phyloP scores from a whole-genome alignment of 2,797 vertebrate genomes.

The Enteromius viviparus region DNA sequence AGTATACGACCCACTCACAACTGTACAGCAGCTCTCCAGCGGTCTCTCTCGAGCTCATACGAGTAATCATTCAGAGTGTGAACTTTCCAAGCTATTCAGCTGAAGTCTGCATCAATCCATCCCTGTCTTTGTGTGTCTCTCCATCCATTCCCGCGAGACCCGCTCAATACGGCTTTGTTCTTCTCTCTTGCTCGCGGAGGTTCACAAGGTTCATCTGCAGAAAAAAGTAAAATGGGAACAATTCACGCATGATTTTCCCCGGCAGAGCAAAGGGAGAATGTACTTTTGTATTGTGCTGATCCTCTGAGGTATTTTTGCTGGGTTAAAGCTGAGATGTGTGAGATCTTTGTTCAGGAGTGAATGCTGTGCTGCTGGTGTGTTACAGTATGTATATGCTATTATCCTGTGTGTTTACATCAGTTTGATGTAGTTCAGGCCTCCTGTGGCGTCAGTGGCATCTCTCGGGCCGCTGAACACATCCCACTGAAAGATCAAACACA shows the following conservation, averaged over 20 bases:
- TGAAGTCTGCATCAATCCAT: conserved; percentile 9
- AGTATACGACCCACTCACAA: not conserved
- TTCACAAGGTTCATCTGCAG: conserved; percentile 38
- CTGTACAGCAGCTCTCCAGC: not conserved
- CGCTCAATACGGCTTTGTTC: conserved; percentile 59
- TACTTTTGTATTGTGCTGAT: conserved; percentile 69
- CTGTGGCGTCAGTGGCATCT: conserved; percentile 7
- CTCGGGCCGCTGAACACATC: not conserved
- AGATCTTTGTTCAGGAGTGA: not conserved
- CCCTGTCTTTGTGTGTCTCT: conserved; percentile 12
- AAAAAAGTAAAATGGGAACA: conserved; percentile 53
- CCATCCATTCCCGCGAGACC: not conserved
- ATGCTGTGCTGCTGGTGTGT: conserved; percentile 8
- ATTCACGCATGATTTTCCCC: conserved; percentile 61
- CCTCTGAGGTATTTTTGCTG: conserved; percentile 60
- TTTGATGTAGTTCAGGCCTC: not conserved
- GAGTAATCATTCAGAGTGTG: not conserved
- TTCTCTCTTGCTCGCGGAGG: conserved; percentile 24
- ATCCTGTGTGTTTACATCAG: not conserved
- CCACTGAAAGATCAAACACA: not conserved
- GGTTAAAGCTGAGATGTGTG: conserved; percentile 41
- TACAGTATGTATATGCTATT: conserved; percentile 25
- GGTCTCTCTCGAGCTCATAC: not conserved
- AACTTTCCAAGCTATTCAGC: not conserved
- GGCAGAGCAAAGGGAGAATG: conserved; percentile 46